phyloP scores from a whole-genome alignment of 2,888 invertebrate species.

The Anoplius nigerrimus region DNA sequence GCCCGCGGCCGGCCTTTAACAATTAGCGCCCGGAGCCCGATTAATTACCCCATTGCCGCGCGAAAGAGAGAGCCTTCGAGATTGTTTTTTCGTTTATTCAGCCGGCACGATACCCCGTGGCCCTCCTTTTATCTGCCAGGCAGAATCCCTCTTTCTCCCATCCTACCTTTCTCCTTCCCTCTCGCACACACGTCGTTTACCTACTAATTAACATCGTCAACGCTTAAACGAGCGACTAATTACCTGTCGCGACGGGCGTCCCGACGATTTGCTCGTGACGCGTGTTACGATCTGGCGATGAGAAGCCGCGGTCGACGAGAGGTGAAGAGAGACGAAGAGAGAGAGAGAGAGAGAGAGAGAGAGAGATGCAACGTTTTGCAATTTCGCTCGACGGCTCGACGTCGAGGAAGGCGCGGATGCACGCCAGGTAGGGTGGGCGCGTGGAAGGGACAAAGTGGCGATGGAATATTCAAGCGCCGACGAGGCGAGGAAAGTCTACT shows the following conservation, averaged over 20 bases:
- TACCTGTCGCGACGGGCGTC: constrained; percentile 26
- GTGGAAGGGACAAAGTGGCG: neutral
- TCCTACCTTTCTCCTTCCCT: neutral
- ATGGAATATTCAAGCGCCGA: constrained; percentile 7
- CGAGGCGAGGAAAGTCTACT: no score
- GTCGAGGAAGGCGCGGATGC: neutral
- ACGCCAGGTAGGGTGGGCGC: neutral
- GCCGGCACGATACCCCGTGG: constrained; percentile 1
- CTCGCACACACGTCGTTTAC: constrained; percentile 37
- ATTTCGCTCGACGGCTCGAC: neutral
- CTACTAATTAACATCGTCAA: constrained; percentile 49
- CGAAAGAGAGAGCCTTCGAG: neutral
- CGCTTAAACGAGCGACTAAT: constrained; percentile 35
- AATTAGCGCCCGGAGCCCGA: no score
- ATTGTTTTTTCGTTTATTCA: no score
- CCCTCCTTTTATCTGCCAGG: neutral
- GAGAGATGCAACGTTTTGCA: neutral
- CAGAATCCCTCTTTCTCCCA: no score
- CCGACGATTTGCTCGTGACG: constrained; percentile 18
- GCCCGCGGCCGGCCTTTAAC: no score
- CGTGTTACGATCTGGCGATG: constrained; percentile 25
- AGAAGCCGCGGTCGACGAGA: neutral
- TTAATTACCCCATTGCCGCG: no score
- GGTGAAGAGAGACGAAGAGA: constrained; percentile 11
- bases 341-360: constrained; percentile 5